These are phyloP conservation scores for Leptarthrus brevirostris DNA, from an alignment of 2,888 invertebrate genomes.

Conservation along the genomic window DNA sequence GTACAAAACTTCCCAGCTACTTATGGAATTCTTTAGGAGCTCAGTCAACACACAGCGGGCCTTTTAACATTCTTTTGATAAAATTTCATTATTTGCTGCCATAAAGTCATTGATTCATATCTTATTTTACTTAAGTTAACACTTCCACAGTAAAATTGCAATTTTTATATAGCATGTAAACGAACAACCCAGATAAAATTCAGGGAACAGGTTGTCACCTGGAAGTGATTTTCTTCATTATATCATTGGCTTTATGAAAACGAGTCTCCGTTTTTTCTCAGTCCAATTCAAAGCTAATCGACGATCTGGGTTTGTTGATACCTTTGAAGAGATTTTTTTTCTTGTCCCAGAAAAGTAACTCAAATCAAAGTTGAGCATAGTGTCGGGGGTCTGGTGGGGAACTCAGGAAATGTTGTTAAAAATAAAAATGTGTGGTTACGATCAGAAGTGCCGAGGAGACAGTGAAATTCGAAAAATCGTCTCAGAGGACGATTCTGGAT, in stretches of 20 bases:
- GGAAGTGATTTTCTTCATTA: slow-evolving; percentile 30
- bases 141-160: slow-evolving; percentile 25
- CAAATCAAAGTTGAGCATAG: neutral
- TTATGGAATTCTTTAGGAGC: slow-evolving; percentile 17
- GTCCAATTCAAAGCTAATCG: slow-evolving; percentile 5
- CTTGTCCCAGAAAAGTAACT: neutral
- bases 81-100: slow-evolving; percentile 29
- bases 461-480: neutral
- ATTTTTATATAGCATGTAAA: slow-evolving; percentile 9
- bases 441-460: neutral
- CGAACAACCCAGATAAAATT: neutral
- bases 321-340: neutral
- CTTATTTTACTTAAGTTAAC: slow-evolving; percentile 42
- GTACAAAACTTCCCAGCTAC: slow-evolving; percentile 16
- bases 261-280: neutral
- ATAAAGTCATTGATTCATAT: slow-evolving; percentile 33
- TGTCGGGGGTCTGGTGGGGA: neutral
- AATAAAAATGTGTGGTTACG: neutral
- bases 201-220: slow-evolving; percentile 27
- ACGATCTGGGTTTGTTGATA: slow-evolving; percentile 5
- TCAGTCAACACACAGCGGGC: neutral
- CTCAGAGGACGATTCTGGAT: neutral
- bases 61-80: slow-evolving; percentile 39
- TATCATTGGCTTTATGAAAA: slow-evolving; percentile 26
- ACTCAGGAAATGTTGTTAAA: neutral